These are phyloP conservation scores for Nephotettix cincticeps DNA, from an alignment of 1,140 invertebrate genomes.

Conservation along the genomic window DNA sequence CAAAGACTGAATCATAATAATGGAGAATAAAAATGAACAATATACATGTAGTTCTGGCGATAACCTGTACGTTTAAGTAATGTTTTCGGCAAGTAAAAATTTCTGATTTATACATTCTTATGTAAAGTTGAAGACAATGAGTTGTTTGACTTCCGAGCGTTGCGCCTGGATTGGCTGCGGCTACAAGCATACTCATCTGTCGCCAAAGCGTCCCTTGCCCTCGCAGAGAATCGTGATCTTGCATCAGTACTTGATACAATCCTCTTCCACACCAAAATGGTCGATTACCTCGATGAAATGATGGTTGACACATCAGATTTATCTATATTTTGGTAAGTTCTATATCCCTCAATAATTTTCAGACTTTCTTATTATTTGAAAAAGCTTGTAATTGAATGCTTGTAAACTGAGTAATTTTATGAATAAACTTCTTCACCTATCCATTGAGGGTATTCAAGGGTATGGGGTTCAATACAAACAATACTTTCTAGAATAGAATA, in stretches of 20 bases:
- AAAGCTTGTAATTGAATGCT: not conserved
- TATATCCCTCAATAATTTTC: no score
- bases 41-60: no score
- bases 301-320: conserved; percentile 95
- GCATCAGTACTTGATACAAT: conserved; percentile 93
- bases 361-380: no score
- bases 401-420: not conserved
- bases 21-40: no score
- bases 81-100: no score
- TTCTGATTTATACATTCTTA: conserved; percentile 15
- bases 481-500: no score
- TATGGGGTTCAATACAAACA: no score
- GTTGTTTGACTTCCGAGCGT: conserved; percentile 92
- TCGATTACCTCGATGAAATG: conserved; percentile 97
- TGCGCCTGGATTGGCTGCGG: conserved; percentile 96
- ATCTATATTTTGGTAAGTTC: conserved; percentile 86
- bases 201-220: conserved; percentile 74
- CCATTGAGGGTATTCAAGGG: no score
- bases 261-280: conserved; percentile 97
- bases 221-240: conserved; percentile 85
- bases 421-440: no score
- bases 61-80: no score
- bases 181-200: conserved; percentile 94
- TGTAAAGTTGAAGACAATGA: conserved; percentile 89
- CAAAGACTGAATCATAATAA: no score